A percentile compares a stretch with the other conserved stretches of the same genome.
Conservation (phyloP, 1,140 invertebrate species). For the Telenomus remus region DNA sequence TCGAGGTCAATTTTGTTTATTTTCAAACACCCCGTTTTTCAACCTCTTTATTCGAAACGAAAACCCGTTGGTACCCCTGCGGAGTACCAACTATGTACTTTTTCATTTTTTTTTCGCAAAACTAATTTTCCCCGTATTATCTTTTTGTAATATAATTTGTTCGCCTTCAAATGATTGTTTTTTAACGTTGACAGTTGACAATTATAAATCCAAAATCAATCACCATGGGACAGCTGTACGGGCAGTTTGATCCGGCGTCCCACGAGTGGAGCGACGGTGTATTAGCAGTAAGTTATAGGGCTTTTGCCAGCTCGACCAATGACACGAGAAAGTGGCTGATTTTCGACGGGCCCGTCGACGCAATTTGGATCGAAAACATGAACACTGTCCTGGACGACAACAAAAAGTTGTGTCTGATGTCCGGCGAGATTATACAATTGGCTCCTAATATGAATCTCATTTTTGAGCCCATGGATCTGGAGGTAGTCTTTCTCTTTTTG, state of each 20-base stretch:
- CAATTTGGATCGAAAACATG: conserved; percentile 98
- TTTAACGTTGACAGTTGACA: conserved; percentile 67
- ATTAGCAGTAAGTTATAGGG: conserved; percentile 92
- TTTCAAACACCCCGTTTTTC: too few species aligned
- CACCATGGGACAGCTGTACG: conserved; percentile 96
- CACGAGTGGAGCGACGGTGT: conserved; percentile 97
- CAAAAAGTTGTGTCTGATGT: conserved; percentile 94
- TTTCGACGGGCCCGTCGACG: conserved; percentile 97
- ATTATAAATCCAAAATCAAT: conserved; percentile 97
- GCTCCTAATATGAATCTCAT: conserved; percentile 94
- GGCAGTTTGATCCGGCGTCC: conserved; percentile 94
- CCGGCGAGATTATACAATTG: conserved; percentile 95
- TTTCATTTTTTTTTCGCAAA: too few species aligned
- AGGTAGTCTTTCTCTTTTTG: conserved; percentile 70
- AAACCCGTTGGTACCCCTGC: too few species aligned
- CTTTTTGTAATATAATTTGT: too few species aligned
- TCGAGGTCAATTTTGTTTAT: conserved; percentile 81
- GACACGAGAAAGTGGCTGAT: conserved; percentile 91
- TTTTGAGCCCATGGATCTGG: conserved; percentile 96
- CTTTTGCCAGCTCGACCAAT: conserved; percentile 88
- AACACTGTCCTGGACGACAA: conserved; percentile 98
- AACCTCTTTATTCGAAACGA: too few species aligned
- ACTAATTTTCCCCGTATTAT: too few species aligned
- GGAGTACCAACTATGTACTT: too few species aligned
- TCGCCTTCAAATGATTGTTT: not conserved